phyloP scores from a whole-genome alignment of 2,113 vertebrate species.

The Zosterops borbonicus region DNA sequence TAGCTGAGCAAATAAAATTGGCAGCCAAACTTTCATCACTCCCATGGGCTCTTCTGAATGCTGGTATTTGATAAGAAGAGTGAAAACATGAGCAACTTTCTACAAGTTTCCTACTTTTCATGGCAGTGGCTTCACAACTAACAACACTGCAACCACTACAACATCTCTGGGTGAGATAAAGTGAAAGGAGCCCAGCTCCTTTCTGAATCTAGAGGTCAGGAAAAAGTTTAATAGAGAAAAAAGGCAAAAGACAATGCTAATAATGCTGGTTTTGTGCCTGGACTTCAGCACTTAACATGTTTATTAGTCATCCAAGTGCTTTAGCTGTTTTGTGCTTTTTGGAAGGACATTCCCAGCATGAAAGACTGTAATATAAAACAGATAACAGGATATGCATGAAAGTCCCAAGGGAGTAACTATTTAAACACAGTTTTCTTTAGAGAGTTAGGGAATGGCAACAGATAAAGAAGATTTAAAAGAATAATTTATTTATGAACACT shows the following conservation, averaged over 20 bases:
- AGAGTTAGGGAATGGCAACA: not conserved
- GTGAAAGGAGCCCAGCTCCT: not conserved
- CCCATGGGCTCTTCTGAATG: not conserved
- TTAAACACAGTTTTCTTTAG: constrained; percentile 53
- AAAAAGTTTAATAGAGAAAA: not conserved
- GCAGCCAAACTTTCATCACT: not conserved
- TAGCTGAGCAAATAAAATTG: constrained; percentile 34
- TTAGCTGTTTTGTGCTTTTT: constrained; percentile 16
- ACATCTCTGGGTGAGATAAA: not conserved
- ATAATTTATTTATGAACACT: not conserved
- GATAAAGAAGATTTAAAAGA: constrained; percentile 25
- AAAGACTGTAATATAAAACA: constrained; percentile 29
- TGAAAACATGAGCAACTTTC: not conserved
- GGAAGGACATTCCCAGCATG: constrained; percentile 47
- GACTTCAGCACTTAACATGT: not conserved
- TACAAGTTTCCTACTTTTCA: not conserved
- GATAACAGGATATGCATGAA: constrained; percentile 50
- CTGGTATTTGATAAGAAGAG: not conserved
- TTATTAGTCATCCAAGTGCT: constrained; percentile 9
- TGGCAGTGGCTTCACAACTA: not conserved
- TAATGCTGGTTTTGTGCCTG: not conserved
- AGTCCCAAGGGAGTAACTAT: constrained; percentile 42
- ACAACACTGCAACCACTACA: not conserved
- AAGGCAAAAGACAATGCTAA: not conserved
- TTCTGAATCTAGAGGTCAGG: not conserved